Evolutionary conservation across 2,113 vertebrate genomes (phyloP).

Genomic region (Galemys pyrenaicus): DNA sequence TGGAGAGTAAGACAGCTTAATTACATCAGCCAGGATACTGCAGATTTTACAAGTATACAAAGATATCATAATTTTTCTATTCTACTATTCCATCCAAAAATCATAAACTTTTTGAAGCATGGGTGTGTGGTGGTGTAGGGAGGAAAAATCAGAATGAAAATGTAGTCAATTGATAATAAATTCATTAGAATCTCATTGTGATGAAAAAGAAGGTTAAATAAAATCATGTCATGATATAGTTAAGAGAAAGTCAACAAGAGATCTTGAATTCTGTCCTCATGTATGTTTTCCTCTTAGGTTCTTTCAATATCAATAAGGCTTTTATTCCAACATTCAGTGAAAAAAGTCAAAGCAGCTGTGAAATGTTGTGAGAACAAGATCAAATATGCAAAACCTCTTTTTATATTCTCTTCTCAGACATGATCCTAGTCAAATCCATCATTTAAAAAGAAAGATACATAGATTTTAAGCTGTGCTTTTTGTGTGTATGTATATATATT

Average conservation of each 20-base stretch:
- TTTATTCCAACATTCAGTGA: background rate
- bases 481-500: too few relatives aligned
- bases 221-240: background rate
- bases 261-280: background rate
- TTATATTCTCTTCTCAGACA: background rate
- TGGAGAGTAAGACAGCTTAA: background rate
- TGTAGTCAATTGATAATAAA: background rate
- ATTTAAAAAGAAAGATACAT: background rate
- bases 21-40: background rate
- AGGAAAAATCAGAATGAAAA: background rate
- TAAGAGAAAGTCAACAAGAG: background rate
- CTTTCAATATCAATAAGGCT: background rate
- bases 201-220: background rate
- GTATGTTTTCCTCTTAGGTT: background rate
- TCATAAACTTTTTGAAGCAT: background rate
- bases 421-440: background rate
- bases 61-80: background rate
- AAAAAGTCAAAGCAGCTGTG: background rate
- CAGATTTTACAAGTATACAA: background rate
- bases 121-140: fast-evolving
- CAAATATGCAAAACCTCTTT: background rate
- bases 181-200: background rate
- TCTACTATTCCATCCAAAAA: background rate
- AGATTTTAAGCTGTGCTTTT: background rate
- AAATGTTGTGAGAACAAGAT: background rate